Conservation (phyloP, 2,113 vertebrate species). For the Rhinogobius similis region DNA sequence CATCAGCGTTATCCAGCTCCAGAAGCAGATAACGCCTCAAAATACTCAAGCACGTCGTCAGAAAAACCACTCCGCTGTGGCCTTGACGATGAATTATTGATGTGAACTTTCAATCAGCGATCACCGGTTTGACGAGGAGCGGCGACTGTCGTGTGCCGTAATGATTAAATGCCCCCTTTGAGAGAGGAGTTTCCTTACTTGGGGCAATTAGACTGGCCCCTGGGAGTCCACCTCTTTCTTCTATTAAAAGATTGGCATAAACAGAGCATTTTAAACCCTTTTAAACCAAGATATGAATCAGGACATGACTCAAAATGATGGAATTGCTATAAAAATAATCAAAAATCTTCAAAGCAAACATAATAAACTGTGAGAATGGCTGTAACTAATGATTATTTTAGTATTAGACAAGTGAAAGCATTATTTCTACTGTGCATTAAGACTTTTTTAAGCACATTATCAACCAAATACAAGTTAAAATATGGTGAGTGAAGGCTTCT, state of each 20-base stretch:
- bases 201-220: neutral
- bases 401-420: too few relatives aligned
- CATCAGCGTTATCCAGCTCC: constrained; percentile 1
- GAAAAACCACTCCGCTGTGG: constrained; percentile 35
- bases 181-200: constrained; percentile 19
- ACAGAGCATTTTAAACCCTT: neutral
- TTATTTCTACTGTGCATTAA: too few relatives aligned
- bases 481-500: too few relatives aligned
- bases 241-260: neutral
- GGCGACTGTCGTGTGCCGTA: constrained; percentile 31
- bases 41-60: neutral
- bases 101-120: constrained; percentile 35
- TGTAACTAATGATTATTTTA: neutral
- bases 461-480: too few relatives aligned
- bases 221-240: constrained; percentile 5
- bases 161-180: constrained; percentile 11
- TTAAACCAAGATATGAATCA: neutral
- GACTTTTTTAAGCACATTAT: too few relatives aligned
- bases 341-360: neutral
- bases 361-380: neutral
- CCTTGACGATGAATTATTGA: constrained; percentile 59
- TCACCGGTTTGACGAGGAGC: constrained; percentile 22
- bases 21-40: neutral
- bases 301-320: neutral
- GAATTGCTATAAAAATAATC: neutral